Evolutionary conservation across 35 echinoderm and acorn worm genomes (phyloP).

Genomic region (Lytechinus pictus): DNA sequence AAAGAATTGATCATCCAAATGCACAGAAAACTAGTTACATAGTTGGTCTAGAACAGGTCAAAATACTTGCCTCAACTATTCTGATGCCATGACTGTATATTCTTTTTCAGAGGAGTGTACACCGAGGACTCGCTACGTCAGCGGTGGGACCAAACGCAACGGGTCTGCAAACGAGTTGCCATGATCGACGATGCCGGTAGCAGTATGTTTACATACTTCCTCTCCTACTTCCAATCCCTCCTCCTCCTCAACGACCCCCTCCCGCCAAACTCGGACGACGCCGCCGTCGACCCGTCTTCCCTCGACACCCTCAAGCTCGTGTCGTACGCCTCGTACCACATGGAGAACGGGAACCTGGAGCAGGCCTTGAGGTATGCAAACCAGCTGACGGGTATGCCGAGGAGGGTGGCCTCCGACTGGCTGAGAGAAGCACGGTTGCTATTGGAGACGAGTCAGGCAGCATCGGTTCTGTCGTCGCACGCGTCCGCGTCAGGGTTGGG

Average conservation of each 20-base stretch:
- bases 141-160: conserved; percentile 81
- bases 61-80: not conserved
- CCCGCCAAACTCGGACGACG: conserved; percentile 65
- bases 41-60: too few relatives aligned
- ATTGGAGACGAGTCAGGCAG: conserved; percentile 90
- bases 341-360: conserved; percentile 90
- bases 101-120: conserved; percentile 64
- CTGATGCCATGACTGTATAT: not conserved
- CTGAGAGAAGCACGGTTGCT: conserved; percentile 90
- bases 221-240: conserved; percentile 93
- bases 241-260: conserved; percentile 69
- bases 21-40: too few relatives aligned
- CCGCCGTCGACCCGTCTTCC: conserved; percentile 59
- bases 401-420: conserved; percentile 90
- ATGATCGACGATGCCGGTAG: conserved; percentile 89
- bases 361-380: conserved; percentile 93
- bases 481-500: conserved; percentile 93
- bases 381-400: conserved; percentile 90
- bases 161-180: conserved; percentile 74
- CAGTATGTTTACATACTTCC: conserved; percentile 75
- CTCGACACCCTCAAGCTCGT: conserved; percentile 86
- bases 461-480: conserved; percentile 81
- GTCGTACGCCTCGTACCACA: conserved; percentile 76
- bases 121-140: conserved; percentile 79
- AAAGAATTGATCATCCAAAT: too few relatives aligned